These are phyloP conservation scores for Poicephalus gulielmi DNA, from an alignment of 2,113 vertebrate species.

Conservation along the genomic window DNA sequence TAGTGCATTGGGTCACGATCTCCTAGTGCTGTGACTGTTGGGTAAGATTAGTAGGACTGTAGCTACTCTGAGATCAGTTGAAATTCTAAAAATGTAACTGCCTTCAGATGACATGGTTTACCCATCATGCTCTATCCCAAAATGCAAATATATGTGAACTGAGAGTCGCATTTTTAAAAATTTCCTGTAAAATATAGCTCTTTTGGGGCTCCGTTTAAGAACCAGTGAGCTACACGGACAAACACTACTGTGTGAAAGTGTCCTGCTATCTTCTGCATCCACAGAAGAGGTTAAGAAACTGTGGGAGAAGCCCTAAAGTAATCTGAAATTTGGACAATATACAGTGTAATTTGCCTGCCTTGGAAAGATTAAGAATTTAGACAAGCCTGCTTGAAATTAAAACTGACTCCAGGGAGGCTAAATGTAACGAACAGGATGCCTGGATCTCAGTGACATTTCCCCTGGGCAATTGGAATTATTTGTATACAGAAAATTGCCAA, in stretches of 20 bases:
- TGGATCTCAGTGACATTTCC: slow-evolving; percentile 23
- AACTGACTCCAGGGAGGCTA: slow-evolving; percentile 21
- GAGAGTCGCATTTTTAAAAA: background rate
- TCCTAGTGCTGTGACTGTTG: background rate
- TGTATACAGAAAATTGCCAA: slow-evolving; percentile 43
- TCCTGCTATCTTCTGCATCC: background rate
- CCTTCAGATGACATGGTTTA: background rate
- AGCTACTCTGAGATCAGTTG: background rate
- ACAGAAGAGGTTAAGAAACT: background rate
- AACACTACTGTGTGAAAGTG: background rate
- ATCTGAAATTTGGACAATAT: slow-evolving; percentile 11
- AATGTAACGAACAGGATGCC: background rate
- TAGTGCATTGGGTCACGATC: background rate
- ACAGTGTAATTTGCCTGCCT: slow-evolving; percentile 18
- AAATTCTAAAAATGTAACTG: background rate
- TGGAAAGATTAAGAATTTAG: slow-evolving; percentile 19
- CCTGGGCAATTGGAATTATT: slow-evolving; percentile 25
- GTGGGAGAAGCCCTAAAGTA: slow-evolving; percentile 7
- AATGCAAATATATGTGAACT: background rate
- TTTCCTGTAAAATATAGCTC: background rate
- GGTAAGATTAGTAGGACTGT: background rate
- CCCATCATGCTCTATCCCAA: background rate
- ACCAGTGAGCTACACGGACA: background rate
- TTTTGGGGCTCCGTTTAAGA: background rate
- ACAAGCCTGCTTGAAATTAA: slow-evolving; percentile 20